phyloP scores from a whole-genome alignment of 2,888 invertebrate genomes.

The Cordilura impudica region DNA sequence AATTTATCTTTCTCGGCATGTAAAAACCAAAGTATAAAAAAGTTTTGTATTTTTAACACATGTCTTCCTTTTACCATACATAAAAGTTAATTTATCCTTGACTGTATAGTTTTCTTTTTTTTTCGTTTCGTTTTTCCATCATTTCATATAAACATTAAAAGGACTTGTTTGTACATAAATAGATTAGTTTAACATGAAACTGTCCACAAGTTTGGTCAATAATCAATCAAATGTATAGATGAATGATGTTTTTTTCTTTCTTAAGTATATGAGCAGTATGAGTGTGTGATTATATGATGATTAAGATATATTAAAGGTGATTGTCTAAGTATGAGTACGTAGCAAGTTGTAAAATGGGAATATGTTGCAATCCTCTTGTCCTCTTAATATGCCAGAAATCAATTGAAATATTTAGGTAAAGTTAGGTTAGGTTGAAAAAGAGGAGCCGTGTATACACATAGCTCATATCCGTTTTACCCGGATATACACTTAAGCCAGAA shows the following conservation, averaged over 20 bases:
- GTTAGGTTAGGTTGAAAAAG: no score
- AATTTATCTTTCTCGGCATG: slow-evolving; percentile 50
- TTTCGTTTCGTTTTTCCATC: slow-evolving; percentile 57
- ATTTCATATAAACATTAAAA: slow-evolving; percentile 72
- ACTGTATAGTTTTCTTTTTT: slow-evolving; percentile 39
- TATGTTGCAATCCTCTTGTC: no score
- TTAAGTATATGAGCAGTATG: background rate
- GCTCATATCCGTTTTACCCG: no score
- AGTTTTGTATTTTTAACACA: slow-evolving; percentile 46
- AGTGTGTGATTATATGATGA: background rate
- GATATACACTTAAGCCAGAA: no score
- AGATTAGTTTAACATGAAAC: slow-evolving; percentile 76
- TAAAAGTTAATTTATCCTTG: slow-evolving; percentile 49
- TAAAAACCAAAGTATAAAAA: slow-evolving; percentile 22
- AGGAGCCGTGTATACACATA: no score
- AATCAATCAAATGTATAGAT: slow-evolving; percentile 76
- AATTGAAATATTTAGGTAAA: no score
- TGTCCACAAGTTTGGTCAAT: slow-evolving; percentile 77
- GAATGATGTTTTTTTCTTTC: slow-evolving; percentile 25
- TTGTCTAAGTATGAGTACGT: slow-evolving; percentile 1
- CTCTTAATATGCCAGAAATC: no score
- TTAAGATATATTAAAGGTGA: slow-evolving; percentile 2
- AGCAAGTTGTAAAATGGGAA: no score
- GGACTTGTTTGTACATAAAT: slow-evolving; percentile 71
- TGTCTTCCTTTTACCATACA: slow-evolving; percentile 40